A percentile compares a stretch with the other conserved stretches of the same genome.
phyloP scores from a whole-genome alignment of 2,797 vertebrate genomes.

The Halcyon smyrnensis region DNA sequence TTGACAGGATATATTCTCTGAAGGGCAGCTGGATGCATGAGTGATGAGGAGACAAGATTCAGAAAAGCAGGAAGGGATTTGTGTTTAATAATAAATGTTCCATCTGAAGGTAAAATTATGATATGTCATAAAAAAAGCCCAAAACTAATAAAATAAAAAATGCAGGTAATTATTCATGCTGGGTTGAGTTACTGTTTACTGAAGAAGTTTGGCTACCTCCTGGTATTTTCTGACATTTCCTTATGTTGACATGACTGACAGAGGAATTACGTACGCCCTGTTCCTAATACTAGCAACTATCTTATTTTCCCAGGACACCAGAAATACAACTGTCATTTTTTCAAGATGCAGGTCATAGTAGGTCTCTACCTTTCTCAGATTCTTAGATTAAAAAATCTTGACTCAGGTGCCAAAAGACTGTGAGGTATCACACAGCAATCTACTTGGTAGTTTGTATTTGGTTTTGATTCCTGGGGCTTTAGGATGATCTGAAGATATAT shows the following conservation, averaged over 20 bases:
- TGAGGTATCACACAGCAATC: neutral
- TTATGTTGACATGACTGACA: constrained; percentile 9
- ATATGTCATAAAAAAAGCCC: neutral
- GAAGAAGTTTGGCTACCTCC: neutral
- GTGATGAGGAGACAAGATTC: constrained; percentile 27
- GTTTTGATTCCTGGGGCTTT: neutral
- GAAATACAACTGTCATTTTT: neutral
- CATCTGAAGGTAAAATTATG: constrained; percentile 41
- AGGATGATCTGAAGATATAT: neutral
- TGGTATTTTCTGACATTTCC: constrained; percentile 36
- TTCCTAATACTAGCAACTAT: neutral
- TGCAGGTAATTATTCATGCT: constrained; percentile 9
- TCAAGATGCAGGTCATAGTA: neutral
- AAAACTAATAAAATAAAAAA: constrained; percentile 52
- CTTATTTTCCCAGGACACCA: neutral
- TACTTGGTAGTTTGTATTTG: neutral
- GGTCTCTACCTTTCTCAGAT: neutral
- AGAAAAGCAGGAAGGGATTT: constrained; percentile 27
- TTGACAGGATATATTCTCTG: constrained; percentile 30
- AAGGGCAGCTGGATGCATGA: constrained; percentile 9
- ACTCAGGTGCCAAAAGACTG: neutral
- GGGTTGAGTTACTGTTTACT: constrained; percentile 22
- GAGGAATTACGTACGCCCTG: neutral
- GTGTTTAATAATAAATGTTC: constrained; percentile 20
- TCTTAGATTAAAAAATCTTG: neutral